These are phyloP conservation scores for Turritopsis rubra DNA, from an alignment of 30 jellyfish, hydroid and myxozoan species.

Conservation along the genomic window DNA sequence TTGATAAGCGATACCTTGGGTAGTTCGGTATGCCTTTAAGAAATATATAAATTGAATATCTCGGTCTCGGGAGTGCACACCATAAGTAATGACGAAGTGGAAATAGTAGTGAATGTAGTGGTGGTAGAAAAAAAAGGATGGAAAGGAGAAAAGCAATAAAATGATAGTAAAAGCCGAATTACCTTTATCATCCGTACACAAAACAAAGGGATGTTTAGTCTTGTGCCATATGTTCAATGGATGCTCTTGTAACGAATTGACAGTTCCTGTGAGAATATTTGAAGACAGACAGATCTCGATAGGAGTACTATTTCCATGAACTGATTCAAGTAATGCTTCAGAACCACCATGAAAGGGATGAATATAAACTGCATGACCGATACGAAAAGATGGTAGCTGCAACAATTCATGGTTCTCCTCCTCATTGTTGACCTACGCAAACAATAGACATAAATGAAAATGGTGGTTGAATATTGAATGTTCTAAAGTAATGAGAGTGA, in stretches of 20 bases:
- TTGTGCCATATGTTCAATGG: constrained; percentile 40
- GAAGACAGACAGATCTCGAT: constrained; percentile 61
- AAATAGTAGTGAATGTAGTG: too few species aligned
- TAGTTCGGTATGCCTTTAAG: too few species aligned
- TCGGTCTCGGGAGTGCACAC: too few species aligned
- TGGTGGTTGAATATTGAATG: too few species aligned
- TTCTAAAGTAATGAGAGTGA: too few species aligned
- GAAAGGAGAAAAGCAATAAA: too few species aligned
- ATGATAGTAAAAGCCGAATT: constrained; percentile 32
- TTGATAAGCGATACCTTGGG: too few species aligned
- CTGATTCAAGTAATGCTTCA: constrained; percentile 31
- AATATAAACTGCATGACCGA: constrained; percentile 71
- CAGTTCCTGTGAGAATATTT: constrained; percentile 41
- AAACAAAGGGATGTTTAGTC: constrained; percentile 33
- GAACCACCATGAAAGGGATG: constrained; percentile 59
- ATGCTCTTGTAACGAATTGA: constrained; percentile 33
- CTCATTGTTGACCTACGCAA: not conserved
- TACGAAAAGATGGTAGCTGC: constrained; percentile 49
- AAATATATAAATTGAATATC: too few species aligned
- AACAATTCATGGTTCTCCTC: constrained; percentile 37
- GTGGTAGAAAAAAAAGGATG: too few species aligned
- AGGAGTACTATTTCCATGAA: constrained; percentile 29
- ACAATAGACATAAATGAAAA: not conserved
- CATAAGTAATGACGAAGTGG: too few species aligned
- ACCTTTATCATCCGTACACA: constrained; percentile 85